Evolutionary conservation across 2,888 invertebrate genomes (phyloP), one percentile per base, ranked within the genome.

Genomic region (Acrobasis consociella): DNA sequence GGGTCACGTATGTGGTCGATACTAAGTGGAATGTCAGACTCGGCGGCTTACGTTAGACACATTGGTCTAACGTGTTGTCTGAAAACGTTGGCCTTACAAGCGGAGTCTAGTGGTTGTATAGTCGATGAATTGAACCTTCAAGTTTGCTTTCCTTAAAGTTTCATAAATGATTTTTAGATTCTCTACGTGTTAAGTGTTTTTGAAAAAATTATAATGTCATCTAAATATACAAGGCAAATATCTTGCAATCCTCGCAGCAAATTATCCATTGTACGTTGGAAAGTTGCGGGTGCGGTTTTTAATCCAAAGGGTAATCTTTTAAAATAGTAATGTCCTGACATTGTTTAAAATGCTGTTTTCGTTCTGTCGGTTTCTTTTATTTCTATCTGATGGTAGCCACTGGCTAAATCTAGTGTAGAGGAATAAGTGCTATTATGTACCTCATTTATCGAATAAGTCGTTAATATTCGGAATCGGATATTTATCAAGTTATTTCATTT

Each of bases 151-250:
- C 15, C 68, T 52, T 22, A 75, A 65, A 39, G 68, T 64, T 10
- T 74, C 67, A 49, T 74, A 74, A 1, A 74, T 62, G n/a, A 50
- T 52, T 58, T 50, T 67, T n/a, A 72, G 42, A 59, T 74, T 74
- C 42, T 68, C 50, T 56, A 72, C 49, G 10, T 75, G 73, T 22
- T 71, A 22, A 70, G 15, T 75, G 60, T 69, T 17, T 60, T 63
- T 0, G 71, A 72, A 53, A 72, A 77, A 0, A 81, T 68, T 5
- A 81, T 75, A 8, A 82, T 73, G 62, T 80, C 80, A 59, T 79
- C 77, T 16, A 77, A 49, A 58, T 78, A 79, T 0, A 77, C 71
- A 49, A 77, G 69, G 65, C 74, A 75, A 39, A 66, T 62, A 9
- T 66, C 68, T 60, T 69, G 68, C 49, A 71, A 50, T 15, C 72